phyloP scores from a whole-genome alignment of 2,113 vertebrate genomes.

The Odontophorus gujanensis region DNA sequence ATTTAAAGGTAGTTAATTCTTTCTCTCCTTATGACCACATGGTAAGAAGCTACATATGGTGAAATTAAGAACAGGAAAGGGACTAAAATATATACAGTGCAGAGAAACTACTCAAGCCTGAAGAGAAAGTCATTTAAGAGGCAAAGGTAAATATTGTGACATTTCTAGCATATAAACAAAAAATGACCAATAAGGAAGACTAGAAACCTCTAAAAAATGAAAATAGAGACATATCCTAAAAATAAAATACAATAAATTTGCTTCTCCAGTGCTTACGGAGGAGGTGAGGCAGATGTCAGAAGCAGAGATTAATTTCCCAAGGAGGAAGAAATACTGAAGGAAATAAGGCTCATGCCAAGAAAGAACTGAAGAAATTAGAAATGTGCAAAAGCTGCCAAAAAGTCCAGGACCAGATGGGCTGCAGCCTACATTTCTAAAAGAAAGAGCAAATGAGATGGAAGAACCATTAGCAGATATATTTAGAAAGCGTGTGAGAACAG shows the following conservation, averaged over 20 bases:
- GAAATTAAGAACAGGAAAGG: background rate
- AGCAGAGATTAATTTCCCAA: background rate
- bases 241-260: background rate
- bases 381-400: conserved; percentile 20
- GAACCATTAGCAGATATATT: conserved; percentile 19
- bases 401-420: conserved; percentile 34
- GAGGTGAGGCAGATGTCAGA: background rate
- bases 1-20: background rate
- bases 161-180: background rate
- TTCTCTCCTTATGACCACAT: background rate
- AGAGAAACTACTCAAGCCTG: background rate
- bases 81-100: background rate
- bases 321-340: conserved; percentile 22
- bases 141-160: background rate
- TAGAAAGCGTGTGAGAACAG: background rate
- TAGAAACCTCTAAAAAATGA: background rate
- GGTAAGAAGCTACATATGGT: background rate
- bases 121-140: background rate
- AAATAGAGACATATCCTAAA: background rate
- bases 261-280: background rate
- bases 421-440: conserved; percentile 8
- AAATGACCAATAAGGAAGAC: background rate
- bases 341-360: conserved; percentile 7
- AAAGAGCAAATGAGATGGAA: conserved; percentile 17
- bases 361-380: background rate